phyloP scores from a whole-genome alignment of 2,797 vertebrate genomes.

The Otus scops region DNA sequence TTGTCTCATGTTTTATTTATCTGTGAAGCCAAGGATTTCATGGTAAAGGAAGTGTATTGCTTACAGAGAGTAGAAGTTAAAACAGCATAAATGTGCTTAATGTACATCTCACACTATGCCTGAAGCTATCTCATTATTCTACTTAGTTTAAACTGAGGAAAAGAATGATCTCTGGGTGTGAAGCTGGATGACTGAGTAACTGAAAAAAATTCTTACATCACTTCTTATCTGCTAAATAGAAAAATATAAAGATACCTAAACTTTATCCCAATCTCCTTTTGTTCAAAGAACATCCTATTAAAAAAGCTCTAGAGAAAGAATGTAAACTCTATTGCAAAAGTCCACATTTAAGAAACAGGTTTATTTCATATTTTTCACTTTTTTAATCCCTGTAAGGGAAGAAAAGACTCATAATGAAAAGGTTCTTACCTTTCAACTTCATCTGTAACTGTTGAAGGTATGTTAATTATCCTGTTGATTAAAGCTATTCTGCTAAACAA shows the following conservation, averaged over 20 bases:
- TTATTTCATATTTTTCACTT: background rate
- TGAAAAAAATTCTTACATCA: background rate
- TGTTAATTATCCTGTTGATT: slow-evolving; percentile 68
- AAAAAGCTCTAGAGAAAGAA: background rate
- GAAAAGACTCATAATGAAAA: background rate
- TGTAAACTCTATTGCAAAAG: background rate
- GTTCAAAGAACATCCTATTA: background rate
- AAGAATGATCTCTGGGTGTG: background rate
- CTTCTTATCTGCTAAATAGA: background rate
- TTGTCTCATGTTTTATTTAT: slow-evolving; percentile 5
- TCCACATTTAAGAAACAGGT: background rate
- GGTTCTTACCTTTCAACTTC: slow-evolving; percentile 71
- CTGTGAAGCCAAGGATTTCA: background rate
- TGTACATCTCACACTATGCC: background rate
- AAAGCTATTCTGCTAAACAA: slow-evolving; percentile 73
- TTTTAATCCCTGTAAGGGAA: background rate
- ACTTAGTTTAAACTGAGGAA: background rate
- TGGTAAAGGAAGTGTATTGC: background rate
- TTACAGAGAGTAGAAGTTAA: background rate
- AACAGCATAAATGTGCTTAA: background rate
- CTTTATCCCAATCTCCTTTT: background rate
- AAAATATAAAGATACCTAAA: background rate
- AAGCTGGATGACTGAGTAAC: background rate
- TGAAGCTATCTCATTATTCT: background rate
- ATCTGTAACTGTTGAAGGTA: slow-evolving; percentile 45